Conservation (phyloP, 2,888 invertebrate genomes). For the Cryptus armator region DNA sequence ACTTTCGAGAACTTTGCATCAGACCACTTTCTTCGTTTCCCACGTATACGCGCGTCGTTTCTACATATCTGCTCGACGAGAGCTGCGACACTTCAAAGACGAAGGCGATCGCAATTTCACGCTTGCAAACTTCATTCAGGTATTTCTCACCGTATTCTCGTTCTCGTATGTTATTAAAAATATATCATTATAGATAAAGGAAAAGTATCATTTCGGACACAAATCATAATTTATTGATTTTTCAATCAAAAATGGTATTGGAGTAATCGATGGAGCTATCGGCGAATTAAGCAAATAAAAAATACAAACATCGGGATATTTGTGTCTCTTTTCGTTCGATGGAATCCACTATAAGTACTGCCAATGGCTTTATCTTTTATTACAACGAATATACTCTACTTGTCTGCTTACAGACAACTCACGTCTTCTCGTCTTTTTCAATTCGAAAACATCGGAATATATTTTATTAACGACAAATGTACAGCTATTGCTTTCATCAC, state of each 20-base stretch:
- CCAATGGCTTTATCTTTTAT: no score
- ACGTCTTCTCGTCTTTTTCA: no score
- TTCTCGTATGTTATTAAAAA: neutral
- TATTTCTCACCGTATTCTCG: neutral
- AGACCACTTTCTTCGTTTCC: conserved; percentile 44
- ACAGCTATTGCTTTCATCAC: no score
- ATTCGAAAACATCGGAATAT: no score
- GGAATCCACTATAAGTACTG: no score
- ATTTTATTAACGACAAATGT: no score
- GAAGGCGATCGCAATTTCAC: neutral
- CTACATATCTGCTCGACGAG: neutral
- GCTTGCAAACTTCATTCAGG: neutral
- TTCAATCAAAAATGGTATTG: neutral
- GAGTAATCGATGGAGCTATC: neutral
- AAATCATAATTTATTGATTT: neutral
- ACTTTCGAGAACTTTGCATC: conserved; percentile 20
- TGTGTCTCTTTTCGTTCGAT: no score
- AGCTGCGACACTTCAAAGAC: conserved; percentile 5
- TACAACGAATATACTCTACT: no score
- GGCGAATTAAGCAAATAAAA: neutral
- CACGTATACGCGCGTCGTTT: neutral
- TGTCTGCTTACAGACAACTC: no score
- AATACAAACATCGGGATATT: no score
- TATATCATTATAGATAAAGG: neutral
- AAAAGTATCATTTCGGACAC: neutral